A percentile compares a stretch with the other conserved stretches of the same genome.
These are phyloP conservation scores for Auanema freiburgensis DNA, from an alignment of 2,888 invertebrate species.

Conservation along the genomic window DNA sequence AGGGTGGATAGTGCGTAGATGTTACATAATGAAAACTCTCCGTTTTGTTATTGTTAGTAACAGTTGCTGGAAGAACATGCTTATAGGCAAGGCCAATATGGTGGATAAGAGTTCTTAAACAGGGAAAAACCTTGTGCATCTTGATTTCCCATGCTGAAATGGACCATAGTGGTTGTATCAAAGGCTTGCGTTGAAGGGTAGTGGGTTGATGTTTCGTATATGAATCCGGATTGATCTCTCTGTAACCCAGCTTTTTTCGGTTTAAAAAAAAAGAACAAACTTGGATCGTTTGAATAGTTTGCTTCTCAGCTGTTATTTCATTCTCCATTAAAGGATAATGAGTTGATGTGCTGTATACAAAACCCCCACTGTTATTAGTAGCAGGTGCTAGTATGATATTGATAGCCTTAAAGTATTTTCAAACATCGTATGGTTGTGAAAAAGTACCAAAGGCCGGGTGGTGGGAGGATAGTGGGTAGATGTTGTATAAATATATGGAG, in stretches of 20 bases:
- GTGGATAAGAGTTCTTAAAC: not conserved
- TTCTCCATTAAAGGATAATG: conserved; percentile 12
- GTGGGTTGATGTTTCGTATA: conserved; percentile 1
- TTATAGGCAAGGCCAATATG: not conserved
- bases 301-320: not conserved
- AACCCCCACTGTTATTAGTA: conserved; percentile 2
- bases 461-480: conserved; percentile 24
- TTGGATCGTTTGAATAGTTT: too few relatives aligned
- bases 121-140: not conserved
- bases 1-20: conserved; percentile 1
- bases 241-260: not conserved
- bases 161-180: not conserved
- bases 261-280: too few relatives aligned
- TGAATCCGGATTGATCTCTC: not conserved
- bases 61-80: too few relatives aligned
- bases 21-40: not conserved
- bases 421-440: not conserved
- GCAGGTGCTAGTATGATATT: conserved; percentile 12
- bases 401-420: conserved; percentile 1
- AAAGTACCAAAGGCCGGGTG: not conserved
- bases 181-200: conserved; percentile 3
- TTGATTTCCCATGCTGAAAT: conserved; percentile 3
- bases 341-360: conserved; percentile 18
- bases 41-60: not conserved
- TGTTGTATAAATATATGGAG: conserved; percentile 11